phyloP scores from a whole-genome alignment of 2,113 vertebrate species.

The Thunnus maccoyii region DNA sequence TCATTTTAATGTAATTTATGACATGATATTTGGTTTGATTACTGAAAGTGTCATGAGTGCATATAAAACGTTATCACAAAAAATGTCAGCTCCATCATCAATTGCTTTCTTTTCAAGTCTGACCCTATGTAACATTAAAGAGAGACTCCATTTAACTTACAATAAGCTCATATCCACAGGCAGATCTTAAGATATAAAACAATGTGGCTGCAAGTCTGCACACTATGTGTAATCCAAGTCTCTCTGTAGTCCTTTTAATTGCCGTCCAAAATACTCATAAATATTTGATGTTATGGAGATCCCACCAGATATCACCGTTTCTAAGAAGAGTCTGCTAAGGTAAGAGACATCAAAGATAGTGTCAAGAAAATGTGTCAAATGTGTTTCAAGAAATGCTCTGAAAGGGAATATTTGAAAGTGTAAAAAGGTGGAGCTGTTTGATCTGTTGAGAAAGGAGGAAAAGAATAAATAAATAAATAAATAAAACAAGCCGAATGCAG shows the following conservation, averaged over 20 bases:
- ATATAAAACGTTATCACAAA: neutral
- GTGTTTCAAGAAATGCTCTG: slow-evolving; percentile 53
- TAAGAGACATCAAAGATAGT: slow-evolving; percentile 69
- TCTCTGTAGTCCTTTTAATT: slow-evolving; percentile 66
- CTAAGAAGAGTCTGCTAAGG: slow-evolving; percentile 54
- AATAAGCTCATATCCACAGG: slow-evolving; percentile 26
- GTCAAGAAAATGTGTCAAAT: slow-evolving; percentile 69
- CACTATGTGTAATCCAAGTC: slow-evolving; percentile 26
- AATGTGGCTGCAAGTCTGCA: neutral
- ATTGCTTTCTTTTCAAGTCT: slow-evolving; percentile 13
- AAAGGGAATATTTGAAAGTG: slow-evolving; percentile 69
- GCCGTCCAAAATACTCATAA: slow-evolving; percentile 68
- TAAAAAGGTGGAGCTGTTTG: slow-evolving; percentile 61
- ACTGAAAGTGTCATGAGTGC: neutral
- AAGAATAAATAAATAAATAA: too few species aligned
- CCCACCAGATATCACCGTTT: slow-evolving; percentile 61
- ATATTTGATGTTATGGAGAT: slow-evolving; percentile 69
- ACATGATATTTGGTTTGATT: neutral
- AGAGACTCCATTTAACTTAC: slow-evolving; percentile 16
- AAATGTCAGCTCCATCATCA: neutral
- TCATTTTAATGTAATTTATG: neutral
- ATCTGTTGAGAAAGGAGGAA: slow-evolving; percentile 28
- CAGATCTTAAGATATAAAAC: slow-evolving; percentile 46
- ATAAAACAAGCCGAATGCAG: slow-evolving; percentile 29
- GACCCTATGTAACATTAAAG: slow-evolving; percentile 10